Conservation (phyloP, 2,113 vertebrate species). For the Rhagologus leucostigma region DNA sequence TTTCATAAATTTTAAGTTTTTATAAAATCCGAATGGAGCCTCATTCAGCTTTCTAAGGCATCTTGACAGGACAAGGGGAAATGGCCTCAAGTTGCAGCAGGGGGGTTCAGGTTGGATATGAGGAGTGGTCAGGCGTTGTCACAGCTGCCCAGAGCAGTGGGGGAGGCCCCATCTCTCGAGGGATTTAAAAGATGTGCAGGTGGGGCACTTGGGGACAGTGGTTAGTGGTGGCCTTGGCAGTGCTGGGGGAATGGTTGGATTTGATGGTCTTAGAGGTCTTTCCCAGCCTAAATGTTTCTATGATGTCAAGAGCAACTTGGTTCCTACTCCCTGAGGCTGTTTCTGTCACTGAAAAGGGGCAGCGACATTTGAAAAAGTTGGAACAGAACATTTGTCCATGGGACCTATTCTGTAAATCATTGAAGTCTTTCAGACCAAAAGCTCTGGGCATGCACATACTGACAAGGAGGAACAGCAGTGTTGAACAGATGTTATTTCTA, state of each 20-base stretch:
- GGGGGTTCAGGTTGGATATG: background rate
- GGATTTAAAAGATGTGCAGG: background rate
- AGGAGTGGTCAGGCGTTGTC: background rate
- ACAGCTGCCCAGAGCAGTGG: background rate
- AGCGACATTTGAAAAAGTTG: background rate
- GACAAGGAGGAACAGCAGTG: background rate
- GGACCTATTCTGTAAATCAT: background rate
- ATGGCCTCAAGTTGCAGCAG: background rate
- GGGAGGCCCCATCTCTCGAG: background rate
- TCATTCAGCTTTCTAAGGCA: background rate
- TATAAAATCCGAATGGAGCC: background rate
- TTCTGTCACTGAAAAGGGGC: background rate
- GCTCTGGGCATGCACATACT: background rate
- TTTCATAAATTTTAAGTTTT: background rate
- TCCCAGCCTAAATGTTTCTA: background rate
- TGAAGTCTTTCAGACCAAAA: background rate
- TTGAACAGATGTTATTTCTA: background rate
- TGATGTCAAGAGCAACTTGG: background rate
- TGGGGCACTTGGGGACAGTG: background rate
- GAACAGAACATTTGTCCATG: background rate
- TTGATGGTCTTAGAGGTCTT: background rate
- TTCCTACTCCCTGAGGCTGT: background rate
- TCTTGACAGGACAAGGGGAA: background rate
- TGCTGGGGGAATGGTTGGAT: background rate
- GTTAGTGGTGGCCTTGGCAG: background rate